Evolutionary conservation across 2,888 invertebrate genomes (phyloP).

Genomic region (Chloroclystis v-ata): DNA sequence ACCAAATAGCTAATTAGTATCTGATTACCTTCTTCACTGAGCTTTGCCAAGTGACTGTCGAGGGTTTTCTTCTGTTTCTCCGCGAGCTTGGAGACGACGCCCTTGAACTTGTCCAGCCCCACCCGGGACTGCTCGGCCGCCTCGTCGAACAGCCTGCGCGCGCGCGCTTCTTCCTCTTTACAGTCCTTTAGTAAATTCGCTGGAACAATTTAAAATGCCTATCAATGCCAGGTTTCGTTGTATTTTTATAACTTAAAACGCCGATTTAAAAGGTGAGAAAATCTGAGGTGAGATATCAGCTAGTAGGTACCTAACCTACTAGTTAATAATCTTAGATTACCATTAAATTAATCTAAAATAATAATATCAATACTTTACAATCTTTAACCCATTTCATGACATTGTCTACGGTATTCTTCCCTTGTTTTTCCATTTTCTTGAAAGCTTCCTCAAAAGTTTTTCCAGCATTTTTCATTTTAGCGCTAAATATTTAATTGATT

Average conservation of each 20-base stretch:
- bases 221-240: no score
- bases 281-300: not conserved
- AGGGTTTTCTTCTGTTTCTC: constrained; percentile 37
- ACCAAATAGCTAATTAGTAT: no score
- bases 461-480: no score
- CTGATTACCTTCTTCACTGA: constrained; percentile 33
- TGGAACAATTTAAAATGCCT: not conserved
- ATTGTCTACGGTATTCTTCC: constrained; percentile 44
- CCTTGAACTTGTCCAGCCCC: constrained; percentile 40
- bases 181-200: constrained; percentile 39
- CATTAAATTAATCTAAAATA: no score
- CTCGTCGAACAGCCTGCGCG: constrained; percentile 37
- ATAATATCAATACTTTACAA: constrained; percentile 37
- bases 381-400: constrained; percentile 52
- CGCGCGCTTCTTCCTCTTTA: constrained; percentile 40
- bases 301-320: not conserved
- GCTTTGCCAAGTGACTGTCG: constrained; percentile 33
- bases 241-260: no score
- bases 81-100: constrained; percentile 37
- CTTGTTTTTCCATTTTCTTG: constrained; percentile 40
- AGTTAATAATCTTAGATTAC: no score
- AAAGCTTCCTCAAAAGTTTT: constrained; percentile 34
- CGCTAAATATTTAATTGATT: no score
- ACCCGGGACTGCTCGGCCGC: constrained; percentile 29
- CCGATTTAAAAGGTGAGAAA: not conserved